Conservation (phyloP, 2,888 invertebrate species). For the Yponomeuta plumbellus region DNA sequence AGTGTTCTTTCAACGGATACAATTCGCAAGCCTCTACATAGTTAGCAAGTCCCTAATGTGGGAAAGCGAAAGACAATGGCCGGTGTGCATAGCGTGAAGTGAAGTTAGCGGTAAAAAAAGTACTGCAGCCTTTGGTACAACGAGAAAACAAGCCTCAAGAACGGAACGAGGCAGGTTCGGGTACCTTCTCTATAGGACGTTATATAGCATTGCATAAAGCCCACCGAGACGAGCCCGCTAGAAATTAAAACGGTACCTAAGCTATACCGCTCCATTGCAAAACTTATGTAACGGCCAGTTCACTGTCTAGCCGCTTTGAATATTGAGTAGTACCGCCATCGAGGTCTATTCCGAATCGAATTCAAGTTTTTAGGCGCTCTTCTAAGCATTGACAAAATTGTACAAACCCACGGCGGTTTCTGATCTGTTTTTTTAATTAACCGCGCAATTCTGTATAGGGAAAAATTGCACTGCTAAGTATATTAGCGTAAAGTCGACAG, state of each 20-base stretch:
- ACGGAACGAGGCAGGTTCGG: background rate
- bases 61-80: constrained; percentile 1
- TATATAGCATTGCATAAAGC: background rate
- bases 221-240: background rate
- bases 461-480: no score
- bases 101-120: background rate
- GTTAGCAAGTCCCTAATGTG: background rate
- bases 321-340: constrained; percentile 4
- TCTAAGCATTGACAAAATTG: no score
- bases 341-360: background rate
- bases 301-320: constrained; percentile 1
- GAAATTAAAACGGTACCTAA: constrained; percentile 48
- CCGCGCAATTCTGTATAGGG: no score
- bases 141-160: no score
- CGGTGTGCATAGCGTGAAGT: background rate
- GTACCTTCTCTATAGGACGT: background rate
- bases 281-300: constrained; percentile 18
- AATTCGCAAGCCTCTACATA: background rate
- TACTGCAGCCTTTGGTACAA: background rate
- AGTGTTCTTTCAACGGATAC: background rate
- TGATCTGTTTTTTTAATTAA: no score
- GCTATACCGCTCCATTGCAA: constrained; percentile 25
- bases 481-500: no score
- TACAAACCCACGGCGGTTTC: no score
- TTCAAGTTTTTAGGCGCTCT: no score